These are phyloP conservation scores for Eudyptes chrysolophus DNA, from an alignment of 2,113 vertebrate genomes.

Conservation along the genomic window DNA sequence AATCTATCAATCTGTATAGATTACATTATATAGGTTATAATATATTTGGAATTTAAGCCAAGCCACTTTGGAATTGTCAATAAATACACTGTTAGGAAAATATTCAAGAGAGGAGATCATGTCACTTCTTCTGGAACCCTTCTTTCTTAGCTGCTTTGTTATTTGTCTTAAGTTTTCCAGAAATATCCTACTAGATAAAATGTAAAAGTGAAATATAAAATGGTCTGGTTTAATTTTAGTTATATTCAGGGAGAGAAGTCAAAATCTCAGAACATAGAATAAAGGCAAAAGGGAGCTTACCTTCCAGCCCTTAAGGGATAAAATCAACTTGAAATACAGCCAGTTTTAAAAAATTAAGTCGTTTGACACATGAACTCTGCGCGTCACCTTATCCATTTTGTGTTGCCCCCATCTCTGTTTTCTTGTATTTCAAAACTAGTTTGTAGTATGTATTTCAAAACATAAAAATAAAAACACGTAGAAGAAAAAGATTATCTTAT, in stretches of 20 bases:
- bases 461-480: not conserved
- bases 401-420: not conserved
- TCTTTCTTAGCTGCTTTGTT: not conserved
- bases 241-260: not conserved
- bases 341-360: not conserved
- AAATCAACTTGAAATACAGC: not conserved
- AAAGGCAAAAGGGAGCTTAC: not conserved
- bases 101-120: not conserved
- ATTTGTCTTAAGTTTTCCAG: not conserved
- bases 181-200: not conserved
- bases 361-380: not conserved
- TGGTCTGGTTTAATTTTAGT: conserved; percentile 1
- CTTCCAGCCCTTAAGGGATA: not conserved
- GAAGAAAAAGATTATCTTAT: not conserved
- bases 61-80: not conserved
- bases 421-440: not conserved
- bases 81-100: not conserved
- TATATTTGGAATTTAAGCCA: not conserved
- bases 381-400: not conserved
- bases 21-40: not conserved
- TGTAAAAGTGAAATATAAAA: not conserved
- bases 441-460: not conserved
- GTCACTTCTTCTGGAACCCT: not conserved
- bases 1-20: not conserved
- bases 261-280: not conserved